Percentiles rank a stretch among this genome's conserved stretches.
Evolutionary conservation across 2,888 invertebrate species (phyloP).

Genomic region (Nyleta sp.): DNA sequence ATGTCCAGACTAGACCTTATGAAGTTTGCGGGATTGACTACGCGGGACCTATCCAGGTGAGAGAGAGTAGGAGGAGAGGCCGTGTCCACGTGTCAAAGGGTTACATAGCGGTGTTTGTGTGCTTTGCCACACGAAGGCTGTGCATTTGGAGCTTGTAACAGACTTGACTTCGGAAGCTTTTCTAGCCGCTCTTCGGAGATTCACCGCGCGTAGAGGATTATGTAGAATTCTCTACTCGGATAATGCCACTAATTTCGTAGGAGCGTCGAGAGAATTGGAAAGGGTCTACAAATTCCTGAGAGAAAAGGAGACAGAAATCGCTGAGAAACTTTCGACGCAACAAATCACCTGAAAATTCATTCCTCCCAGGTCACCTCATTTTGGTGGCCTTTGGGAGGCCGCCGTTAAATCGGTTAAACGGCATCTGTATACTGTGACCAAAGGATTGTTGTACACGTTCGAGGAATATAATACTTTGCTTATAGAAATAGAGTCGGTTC

Average conservation of each 20-base stretch:
- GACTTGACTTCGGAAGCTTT: conserved; percentile 54
- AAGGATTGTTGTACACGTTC: conserved; percentile 35
- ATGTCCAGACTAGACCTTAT: conserved; percentile 26
- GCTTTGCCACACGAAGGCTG: conserved; percentile 31
- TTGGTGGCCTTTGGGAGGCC: conserved; percentile 51
- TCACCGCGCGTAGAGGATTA: conserved; percentile 49
- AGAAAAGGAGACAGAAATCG: background rate
- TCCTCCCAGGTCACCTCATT: conserved; percentile 31
- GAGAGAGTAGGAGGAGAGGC: conserved; percentile 42
- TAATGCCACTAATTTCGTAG: conserved; percentile 64
- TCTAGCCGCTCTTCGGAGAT: conserved; percentile 49
- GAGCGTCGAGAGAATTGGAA: conserved; percentile 48
- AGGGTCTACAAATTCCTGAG: conserved; percentile 44
- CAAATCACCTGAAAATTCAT: conserved; percentile 58
- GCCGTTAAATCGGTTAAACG: conserved; percentile 68
- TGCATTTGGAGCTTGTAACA: conserved; percentile 58
- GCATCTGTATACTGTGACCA: conserved; percentile 36
- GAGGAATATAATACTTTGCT: conserved; percentile 66
- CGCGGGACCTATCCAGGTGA: conserved; percentile 65
- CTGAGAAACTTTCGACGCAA: background rate
- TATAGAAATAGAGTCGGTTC: conserved; percentile 65
- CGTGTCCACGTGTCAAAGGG: conserved; percentile 47
- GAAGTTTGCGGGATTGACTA: conserved; percentile 10
- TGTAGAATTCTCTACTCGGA: conserved; percentile 52
- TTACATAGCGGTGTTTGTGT: conserved; percentile 66